Evolutionary conservation across 2,888 invertebrate genomes (phyloP).

Genomic region (Rhogogaster chlorosoma): DNA sequence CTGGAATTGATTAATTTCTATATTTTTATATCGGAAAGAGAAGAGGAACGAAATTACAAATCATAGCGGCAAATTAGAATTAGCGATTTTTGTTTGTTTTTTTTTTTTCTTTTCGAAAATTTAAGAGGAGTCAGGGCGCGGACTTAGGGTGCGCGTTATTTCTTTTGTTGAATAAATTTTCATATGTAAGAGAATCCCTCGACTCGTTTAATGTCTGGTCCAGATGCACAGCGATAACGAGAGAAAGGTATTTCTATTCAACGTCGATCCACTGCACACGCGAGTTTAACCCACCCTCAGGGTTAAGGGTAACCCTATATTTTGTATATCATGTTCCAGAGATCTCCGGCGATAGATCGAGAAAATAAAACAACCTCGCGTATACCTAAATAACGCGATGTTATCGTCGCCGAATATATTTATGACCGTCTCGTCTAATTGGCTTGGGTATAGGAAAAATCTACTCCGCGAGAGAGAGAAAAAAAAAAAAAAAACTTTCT

Average conservation of each 20-base stretch:
- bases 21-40: not conserved
- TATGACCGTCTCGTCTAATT: slow-evolving; percentile 40
- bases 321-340: slow-evolving; percentile 22
- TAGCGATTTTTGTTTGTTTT: not conserved
- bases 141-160: not conserved
- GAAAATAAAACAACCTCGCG: not conserved
- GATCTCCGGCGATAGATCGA: slow-evolving; percentile 28
- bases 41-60: not conserved
- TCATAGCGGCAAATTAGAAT: not conserved
- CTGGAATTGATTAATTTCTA: no score
- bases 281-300: not conserved
- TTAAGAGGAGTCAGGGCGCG: not conserved
- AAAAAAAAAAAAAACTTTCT: no score
- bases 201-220: slow-evolving; percentile 6
- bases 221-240: slow-evolving; percentile 6
- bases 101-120: no score
- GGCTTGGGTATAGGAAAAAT: not conserved
- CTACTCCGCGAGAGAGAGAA: not conserved
- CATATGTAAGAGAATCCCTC: not conserved
- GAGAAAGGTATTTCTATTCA: slow-evolving; percentile 26
- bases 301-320: slow-evolving; percentile 36
- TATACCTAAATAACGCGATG: not conserved
- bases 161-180: not conserved
- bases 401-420: slow-evolving; percentile 31
- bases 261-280: not conserved